These are phyloP conservation scores for Tarsius wallacei DNA, from an alignment of 2,797 vertebrate genomes.

Conservation along the genomic window DNA sequence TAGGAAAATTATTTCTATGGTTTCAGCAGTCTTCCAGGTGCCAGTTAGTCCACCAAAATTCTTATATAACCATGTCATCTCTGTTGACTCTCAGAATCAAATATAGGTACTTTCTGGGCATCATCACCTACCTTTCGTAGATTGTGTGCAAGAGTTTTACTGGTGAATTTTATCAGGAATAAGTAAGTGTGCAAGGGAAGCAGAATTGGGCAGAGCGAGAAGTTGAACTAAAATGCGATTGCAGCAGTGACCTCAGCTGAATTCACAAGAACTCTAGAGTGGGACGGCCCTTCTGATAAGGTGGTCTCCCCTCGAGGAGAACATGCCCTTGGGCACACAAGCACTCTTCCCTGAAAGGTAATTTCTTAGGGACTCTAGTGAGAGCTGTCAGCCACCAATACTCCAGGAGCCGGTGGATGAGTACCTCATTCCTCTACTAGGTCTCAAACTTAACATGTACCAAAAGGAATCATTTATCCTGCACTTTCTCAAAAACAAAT, in stretches of 20 bases:
- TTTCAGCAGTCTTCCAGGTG: background rate
- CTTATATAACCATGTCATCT: background rate
- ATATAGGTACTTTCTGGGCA: background rate
- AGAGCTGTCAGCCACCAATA: background rate
- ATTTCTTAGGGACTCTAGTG: background rate
- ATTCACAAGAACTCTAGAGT: background rate
- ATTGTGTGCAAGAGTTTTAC: background rate
- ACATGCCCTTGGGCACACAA: background rate
- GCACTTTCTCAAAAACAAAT: background rate
- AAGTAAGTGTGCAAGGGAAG: background rate
- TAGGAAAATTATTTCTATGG: background rate
- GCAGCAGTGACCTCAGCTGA: conserved; percentile 1
- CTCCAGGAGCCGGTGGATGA: background rate
- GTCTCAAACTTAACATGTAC: background rate
- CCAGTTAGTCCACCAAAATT: background rate
- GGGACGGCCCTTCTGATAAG: background rate
- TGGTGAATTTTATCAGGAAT: background rate
- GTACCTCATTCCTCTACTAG: background rate
- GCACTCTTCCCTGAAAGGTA: background rate
- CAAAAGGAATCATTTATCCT: background rate
- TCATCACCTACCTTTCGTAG: background rate
- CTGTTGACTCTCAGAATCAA: conserved; percentile 1
- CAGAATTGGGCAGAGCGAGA: background rate
- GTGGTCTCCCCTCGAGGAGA: background rate
- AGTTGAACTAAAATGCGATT: background rate